phyloP scores from a whole-genome alignment of 2,797 vertebrate species.

The Lagocephalus sceleratus region DNA sequence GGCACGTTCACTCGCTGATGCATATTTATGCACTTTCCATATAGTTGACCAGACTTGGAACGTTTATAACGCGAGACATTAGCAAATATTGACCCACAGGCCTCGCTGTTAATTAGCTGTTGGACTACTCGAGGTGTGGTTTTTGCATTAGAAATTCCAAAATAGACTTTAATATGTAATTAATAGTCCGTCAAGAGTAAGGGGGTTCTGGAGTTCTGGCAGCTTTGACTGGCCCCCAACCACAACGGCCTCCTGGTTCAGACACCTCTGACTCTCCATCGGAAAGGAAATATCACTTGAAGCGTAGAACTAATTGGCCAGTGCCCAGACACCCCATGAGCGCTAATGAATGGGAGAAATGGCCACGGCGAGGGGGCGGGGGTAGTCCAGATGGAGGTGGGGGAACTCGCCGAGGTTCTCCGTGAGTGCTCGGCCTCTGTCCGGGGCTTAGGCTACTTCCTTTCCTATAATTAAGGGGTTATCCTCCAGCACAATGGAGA shows the following conservation, averaged over 20 bases:
- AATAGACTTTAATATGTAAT: conserved; percentile 27
- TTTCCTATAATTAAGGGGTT: conserved; percentile 63
- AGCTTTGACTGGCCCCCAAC: conserved; percentile 23
- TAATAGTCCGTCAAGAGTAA: conserved; percentile 22
- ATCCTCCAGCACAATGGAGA: conserved; percentile 64
- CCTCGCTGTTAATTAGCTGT: conserved; percentile 30
- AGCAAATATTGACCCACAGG: conserved; percentile 37
- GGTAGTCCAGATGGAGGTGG: conserved; percentile 19
- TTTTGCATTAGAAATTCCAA: conserved; percentile 24
- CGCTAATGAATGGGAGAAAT: conserved; percentile 60
- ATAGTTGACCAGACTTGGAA: conserved; percentile 26
- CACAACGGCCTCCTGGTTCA: conserved; percentile 32
- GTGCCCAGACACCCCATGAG: conserved; percentile 44
- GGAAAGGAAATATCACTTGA: conserved; percentile 64
- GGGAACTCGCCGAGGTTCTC: conserved; percentile 15
- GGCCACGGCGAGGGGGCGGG: conserved; percentile 29
- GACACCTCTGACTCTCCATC: conserved; percentile 64
- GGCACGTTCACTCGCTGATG: conserved; percentile 27
- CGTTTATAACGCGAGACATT: conserved; percentile 30
- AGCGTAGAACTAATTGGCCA: conserved; percentile 47
- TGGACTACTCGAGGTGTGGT: conserved; percentile 7
- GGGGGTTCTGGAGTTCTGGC: conserved; percentile 24
- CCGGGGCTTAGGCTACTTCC: conserved; percentile 64
- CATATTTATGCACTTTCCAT: conserved; percentile 16
- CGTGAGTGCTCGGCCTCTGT: conserved; percentile 47